These are phyloP conservation scores for Rhipidura dahli DNA, from an alignment of 2,113 vertebrate genomes.

Conservation along the genomic window DNA sequence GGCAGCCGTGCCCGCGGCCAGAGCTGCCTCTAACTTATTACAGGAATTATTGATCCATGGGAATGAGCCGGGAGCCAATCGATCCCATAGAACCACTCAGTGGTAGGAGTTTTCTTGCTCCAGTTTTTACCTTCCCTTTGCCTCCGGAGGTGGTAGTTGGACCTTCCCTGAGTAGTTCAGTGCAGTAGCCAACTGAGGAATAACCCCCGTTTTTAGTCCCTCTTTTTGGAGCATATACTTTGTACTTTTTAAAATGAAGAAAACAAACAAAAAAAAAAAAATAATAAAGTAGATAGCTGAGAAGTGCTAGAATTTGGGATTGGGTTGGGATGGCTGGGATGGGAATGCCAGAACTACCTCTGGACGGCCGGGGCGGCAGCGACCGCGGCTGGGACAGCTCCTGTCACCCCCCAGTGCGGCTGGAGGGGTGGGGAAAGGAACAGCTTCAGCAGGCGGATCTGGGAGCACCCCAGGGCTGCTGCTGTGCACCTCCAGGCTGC, in stretches of 20 bases:
- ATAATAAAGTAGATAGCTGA: neutral
- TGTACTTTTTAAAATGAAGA: constrained; percentile 38
- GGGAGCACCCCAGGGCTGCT: neutral
- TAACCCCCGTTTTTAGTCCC: constrained; percentile 42
- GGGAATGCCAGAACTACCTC: constrained; percentile 68
- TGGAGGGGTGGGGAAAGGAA: neutral
- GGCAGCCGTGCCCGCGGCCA: neutral
- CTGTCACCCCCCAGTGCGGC: neutral
- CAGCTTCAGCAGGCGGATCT: neutral
- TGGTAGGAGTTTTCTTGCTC: neutral
- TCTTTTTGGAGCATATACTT: constrained; percentile 53
- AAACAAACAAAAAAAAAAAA: neutral
- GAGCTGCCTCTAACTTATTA: constrained; percentile 10
- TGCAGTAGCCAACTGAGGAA: constrained; percentile 6
- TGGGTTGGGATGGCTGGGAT: constrained; percentile 37
- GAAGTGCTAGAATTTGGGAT: constrained; percentile 39
- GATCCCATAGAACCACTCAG: neutral
- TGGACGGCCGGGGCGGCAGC: neutral
- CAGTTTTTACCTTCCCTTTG: constrained; percentile 14
- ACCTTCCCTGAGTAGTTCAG: neutral
- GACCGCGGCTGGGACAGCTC: neutral
- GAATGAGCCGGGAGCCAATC: neutral
- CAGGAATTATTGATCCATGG: neutral
- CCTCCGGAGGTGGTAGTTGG: constrained; percentile 24
- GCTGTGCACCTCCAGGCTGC: neutral